Conservation (phyloP, 1,140 invertebrate genomes). For the Bombus difficillimus region DNA sequence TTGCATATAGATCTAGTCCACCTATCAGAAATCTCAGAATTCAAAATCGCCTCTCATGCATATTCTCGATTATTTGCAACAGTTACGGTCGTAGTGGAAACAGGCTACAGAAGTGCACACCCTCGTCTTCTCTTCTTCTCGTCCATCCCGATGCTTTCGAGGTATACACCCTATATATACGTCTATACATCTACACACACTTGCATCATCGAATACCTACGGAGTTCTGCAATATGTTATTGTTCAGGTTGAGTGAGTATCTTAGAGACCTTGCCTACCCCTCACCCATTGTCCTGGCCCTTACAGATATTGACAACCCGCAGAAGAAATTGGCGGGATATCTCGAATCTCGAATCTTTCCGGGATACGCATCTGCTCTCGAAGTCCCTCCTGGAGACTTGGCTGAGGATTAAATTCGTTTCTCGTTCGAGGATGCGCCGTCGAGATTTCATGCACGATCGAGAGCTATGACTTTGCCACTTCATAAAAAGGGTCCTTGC, state of each 20-base stretch:
- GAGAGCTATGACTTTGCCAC: slow-evolving; percentile 12
- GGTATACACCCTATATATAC: not conserved
- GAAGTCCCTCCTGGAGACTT: slow-evolving; percentile 25
- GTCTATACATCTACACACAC: not conserved
- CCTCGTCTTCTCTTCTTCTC: not conserved
- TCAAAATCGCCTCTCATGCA: slow-evolving; percentile 39
- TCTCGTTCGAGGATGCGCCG: slow-evolving; percentile 54
- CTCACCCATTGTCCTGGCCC: slow-evolving; percentile 71
- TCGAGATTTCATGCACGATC: slow-evolving; percentile 37
- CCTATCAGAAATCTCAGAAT: not conserved
- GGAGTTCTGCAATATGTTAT: slow-evolving; percentile 78
- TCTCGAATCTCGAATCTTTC: slow-evolving; percentile 76
- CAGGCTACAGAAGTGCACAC: slow-evolving; percentile 48
- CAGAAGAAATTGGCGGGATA: slow-evolving; percentile 79
- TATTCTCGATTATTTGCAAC: slow-evolving; percentile 43
- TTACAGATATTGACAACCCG: slow-evolving; percentile 77
- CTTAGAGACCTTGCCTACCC: slow-evolving; percentile 65
- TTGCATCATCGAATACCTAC: slow-evolving; percentile 17
- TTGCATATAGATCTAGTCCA: too few species aligned
- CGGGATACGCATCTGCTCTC: slow-evolving; percentile 73
- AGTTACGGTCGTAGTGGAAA: slow-evolving; percentile 53
- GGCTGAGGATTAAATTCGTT: slow-evolving; percentile 66
- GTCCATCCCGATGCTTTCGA: not conserved
- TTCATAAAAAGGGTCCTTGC: slow-evolving; percentile 6
- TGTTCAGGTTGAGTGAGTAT: slow-evolving; percentile 76